Conservation (phyloP, 2,113 vertebrate species). For the Myrmophylax atrothorax region DNA sequence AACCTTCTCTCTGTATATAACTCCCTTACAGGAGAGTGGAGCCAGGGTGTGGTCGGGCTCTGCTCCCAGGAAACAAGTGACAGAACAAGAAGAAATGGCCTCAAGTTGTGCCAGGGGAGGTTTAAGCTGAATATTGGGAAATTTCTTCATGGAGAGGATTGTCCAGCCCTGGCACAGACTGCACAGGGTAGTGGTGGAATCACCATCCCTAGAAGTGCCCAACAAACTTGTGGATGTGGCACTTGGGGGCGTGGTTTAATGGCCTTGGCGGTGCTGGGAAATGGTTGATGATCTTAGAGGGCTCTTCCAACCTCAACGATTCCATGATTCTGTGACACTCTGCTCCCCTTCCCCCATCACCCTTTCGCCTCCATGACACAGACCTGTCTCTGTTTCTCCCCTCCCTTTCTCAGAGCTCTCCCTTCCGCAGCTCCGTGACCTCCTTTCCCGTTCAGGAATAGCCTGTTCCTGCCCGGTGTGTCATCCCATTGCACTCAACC, state of each 20-base stretch:
- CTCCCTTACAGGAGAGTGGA: neutral
- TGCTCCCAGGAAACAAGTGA: neutral
- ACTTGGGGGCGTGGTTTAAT: accelerated
- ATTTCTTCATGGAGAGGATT: neutral
- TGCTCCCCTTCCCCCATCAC: accelerated
- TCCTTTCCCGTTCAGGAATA: conserved; percentile 27
- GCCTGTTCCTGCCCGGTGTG: conserved; percentile 24
- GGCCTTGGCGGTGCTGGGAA: neutral
- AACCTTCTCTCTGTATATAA: neutral
- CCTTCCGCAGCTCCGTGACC: neutral
- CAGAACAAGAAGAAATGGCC: accelerated
- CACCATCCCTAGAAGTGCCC: neutral
- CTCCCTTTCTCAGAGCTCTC: neutral
- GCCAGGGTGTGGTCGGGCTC: accelerated
- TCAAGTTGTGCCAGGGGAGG: neutral
- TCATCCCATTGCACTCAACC: neutral
- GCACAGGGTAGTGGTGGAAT: neutral
- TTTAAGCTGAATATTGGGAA: neutral
- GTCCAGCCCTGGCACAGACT: neutral
- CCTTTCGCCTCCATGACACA: neutral
- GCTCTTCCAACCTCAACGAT: neutral
- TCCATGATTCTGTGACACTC: neutral
- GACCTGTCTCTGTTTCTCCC: neutral
- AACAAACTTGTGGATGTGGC: neutral
- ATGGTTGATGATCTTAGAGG: neutral